Base-by-base conservation (phyloP, 1,140 invertebrate genomes). In the Steinernema khuongi region DNA sequence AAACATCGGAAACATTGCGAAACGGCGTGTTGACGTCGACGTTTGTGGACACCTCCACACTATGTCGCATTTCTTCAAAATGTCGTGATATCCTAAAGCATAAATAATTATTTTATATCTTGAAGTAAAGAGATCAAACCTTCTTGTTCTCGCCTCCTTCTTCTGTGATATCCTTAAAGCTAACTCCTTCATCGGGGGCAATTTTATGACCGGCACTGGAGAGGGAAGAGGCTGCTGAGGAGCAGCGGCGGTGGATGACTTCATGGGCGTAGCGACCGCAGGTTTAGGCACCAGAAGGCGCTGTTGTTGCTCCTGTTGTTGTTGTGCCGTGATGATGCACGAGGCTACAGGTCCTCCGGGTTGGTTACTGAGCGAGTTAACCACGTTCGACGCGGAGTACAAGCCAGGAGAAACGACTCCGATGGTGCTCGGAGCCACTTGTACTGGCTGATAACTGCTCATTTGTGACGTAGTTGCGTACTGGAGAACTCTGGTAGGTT, bases 391-490 rank as follows among this genome's bases (percentile, higher is more conserved):
- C 7, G 50, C 26, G 7, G 50, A 7, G 26, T 60, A 60, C 7
- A 60, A 4, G 7, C 50, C 50, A n/a, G 7, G 7, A n/a, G 50
- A 60, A 60, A 22, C 7, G 50, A 41, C 36, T 11, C 7, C 36
- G 7, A 7, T 22, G 50, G 26, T 22, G 7, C 50, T 22, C 11
- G 7, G 22, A 14, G 50, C 50, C 11, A 60, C 50, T 41, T 41
- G 36, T 4, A 60, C 50, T 4, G 50, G 50, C 50, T 60, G 50
- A 26, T 60, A 60, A 60, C 7, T 60, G 7, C 26, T 60, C 14
- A 60, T 60, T 60, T 60, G 50, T 22, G 50, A 60, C 50, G 50
- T 60, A 4, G 50, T n/a, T 17, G 50, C 50, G 26, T 60, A 60
- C 22, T 60, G 50, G 7, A 60, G 14, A 22, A 60, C 11, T 60